Evolutionary conservation across 2,797 vertebrate species (phyloP), one percentile per base, ranked within the genome.

Genomic region (Peromyscus eremicus): DNA sequence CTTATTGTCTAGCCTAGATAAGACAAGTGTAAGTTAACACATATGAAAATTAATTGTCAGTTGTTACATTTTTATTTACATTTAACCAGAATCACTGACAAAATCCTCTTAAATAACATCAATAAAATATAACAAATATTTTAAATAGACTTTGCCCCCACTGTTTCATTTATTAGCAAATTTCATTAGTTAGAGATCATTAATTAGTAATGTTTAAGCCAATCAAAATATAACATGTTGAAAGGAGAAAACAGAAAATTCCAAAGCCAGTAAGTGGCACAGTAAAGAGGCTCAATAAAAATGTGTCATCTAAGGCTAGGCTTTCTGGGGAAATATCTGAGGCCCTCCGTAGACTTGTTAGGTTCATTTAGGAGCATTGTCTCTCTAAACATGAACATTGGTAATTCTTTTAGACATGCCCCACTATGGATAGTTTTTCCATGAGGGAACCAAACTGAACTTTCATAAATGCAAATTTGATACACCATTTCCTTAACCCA

Each of bases 181-280:
- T 71, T 37, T 71, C 21, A 37, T 55, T 87, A 52, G 34, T 70
- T 34, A 6, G 23, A 55, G 23, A 55, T 87, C 13, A 71, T 37
- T 71, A 55, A 55, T 37, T 55, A 87, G 49, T 70, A 37, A 52
- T 71, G 34, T 73, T 71, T 29, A 87, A 73, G 27, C 60, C 14
- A 46, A 19, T 75, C 57, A 68, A 70, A 52, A 17, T 17, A 68
- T 21, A 95, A 34, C 79, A 49, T 73, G 89, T 96, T 68, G 19
- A 62, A 92, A 89, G 70, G 40, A 90, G 64, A 89, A 83, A 90
- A 46, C 37, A 94, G 37, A 79, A 82, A 64, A 77, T 12, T 16
- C 3, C 57, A 10, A 7, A 25, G 46, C 8, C 9, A 32, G n/a
- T 34, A 57, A 6, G 27, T 75, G 64, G 46, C n/a, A 34, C 25